Evolutionary conservation across 1,140 invertebrate species (phyloP), one percentile per base, ranked within the genome.

Genomic region (Micrasema minimum): DNA sequence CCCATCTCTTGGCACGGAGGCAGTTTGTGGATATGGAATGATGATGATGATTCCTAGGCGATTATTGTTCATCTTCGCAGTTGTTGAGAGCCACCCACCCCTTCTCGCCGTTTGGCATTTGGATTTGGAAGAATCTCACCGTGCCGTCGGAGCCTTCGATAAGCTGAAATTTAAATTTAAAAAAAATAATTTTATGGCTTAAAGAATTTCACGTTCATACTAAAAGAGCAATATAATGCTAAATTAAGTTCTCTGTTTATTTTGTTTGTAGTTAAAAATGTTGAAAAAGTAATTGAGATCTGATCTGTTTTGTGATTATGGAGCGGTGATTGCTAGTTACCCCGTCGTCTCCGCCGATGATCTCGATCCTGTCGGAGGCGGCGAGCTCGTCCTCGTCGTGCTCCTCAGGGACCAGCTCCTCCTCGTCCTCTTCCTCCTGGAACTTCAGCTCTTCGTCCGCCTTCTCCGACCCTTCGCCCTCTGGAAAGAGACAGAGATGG

Each of bases 91-190:
- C 80, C 5, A 82, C 78, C 82, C 82, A 84, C 0, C 79, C 80
- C 20, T 77, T 78, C 48, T 83, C 79, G 0, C 85, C 85, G 46
- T 85, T 83, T 0, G 85, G 79, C 12, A 88, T 77, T 38, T 82
- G 77, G 0, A 88, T 80, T 53, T 87, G 85, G 2, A 88, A 85
- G 9, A 87, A 76, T 10, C 85, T 80, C 4, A 87, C 74, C 3
- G 83, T 78, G 0, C 80, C 81, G 10, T 82, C 81, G 10, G 75
- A 64, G 0, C 46, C 37, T 18, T 75, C 53, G n/a, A 75, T 67
- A 7, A 72, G 11, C 74, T 72, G 46, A 7, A 69, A 69, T 0
- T 16, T 3, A 48, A 11, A 20, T 2, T 31, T n/a, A n/a, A n/a
- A n/a, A n/a, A 31, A 31, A 31, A 31, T 4, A 31, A 31, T 31